Evolutionary conservation across 2,888 invertebrate species (phyloP).

Genomic region (Drosophila niveifrons): DNA sequence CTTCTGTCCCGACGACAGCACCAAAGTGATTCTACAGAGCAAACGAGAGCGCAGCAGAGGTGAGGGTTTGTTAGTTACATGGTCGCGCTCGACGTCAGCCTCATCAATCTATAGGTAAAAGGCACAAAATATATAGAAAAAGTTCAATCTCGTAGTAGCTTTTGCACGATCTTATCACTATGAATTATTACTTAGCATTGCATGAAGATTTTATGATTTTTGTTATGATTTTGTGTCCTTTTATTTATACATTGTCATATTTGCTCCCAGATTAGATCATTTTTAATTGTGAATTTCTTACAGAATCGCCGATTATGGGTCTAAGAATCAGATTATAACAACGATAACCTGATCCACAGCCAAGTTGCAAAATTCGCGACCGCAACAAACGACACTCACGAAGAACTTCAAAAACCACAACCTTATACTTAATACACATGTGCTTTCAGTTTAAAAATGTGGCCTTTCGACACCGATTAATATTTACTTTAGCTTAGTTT

Average conservation of each 20-base stretch:
- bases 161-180: conserved; percentile 33
- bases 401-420: conserved; percentile 18
- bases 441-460: conserved; percentile 69
- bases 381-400: conserved; percentile 30
- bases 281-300: not conserved
- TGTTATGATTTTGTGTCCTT: conserved; percentile 71
- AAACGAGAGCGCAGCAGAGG: conserved; percentile 87
- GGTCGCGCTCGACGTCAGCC: conserved; percentile 88
- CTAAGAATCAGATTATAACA: conserved; percentile 88
- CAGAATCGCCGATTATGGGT: conserved; percentile 87
- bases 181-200: conserved; percentile 31
- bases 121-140: conserved; percentile 77
- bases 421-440: conserved; percentile 43
- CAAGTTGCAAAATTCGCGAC: conserved; percentile 38
- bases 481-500: conserved; percentile 43
- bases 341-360: conserved; percentile 85
- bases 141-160: conserved; percentile 17
- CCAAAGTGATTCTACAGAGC: conserved; percentile 89
- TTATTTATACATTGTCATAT: conserved; percentile 58
- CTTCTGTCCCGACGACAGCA: conserved; percentile 90
- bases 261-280: not conserved
- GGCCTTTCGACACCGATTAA: conserved; percentile 78
- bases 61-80: conserved; percentile 88
- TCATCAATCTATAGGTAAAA: conserved; percentile 88
- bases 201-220: conserved; percentile 44